A percentile compares a stretch with the other conserved stretches of the same genome.
These are phyloP conservation scores for Melanargia galathea DNA, from an alignment of 2,888 invertebrate genomes.

Conservation along the genomic window DNA sequence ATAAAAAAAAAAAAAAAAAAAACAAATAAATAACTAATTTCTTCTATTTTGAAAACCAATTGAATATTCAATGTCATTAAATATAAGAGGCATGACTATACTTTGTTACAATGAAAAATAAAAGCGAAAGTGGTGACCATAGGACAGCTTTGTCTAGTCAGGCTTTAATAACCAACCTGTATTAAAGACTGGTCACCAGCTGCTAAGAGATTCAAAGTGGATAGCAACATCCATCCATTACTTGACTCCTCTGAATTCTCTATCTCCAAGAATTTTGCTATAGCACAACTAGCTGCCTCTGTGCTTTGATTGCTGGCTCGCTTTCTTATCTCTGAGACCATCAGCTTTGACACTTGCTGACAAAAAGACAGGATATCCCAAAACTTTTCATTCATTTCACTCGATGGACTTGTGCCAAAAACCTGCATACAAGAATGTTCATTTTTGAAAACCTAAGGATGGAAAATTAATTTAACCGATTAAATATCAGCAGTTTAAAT, in stretches of 20 bases:
- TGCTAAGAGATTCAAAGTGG: slow-evolving; percentile 94
- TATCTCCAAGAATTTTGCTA: slow-evolving; percentile 97
- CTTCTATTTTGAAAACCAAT: too few relatives aligned
- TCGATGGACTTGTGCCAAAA: slow-evolving; percentile 95
- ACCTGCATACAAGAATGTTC: slow-evolving; percentile 82
- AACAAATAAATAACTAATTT: too few relatives aligned
- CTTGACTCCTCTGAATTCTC: slow-evolving; percentile 96
- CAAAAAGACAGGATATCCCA: slow-evolving; percentile 97
- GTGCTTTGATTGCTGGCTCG: slow-evolving; percentile 98
- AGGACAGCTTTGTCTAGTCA: too few relatives aligned
- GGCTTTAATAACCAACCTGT: slow-evolving; percentile 82
- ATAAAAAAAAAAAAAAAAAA: too few relatives aligned
- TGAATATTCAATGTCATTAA: too few relatives aligned
- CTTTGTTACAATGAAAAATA: too few relatives aligned
- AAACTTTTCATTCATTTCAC: slow-evolving; percentile 98
- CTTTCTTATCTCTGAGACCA: slow-evolving; percentile 98
- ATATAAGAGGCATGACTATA: too few relatives aligned
- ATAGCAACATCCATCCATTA: slow-evolving; percentile 97
- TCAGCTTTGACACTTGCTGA: slow-evolving; percentile 95
- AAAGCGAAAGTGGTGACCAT: too few relatives aligned
- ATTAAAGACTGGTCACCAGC: slow-evolving; percentile 94
- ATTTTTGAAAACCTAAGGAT: slow-evolving; percentile 17
- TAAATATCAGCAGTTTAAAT: not conserved
- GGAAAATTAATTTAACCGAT: not conserved
- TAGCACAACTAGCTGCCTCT: slow-evolving; percentile 97